Percentiles rank a stretch among this genome's conserved stretches.
Evolutionary conservation across 2,113 vertebrate genomes (phyloP).

Genomic region (Prinia subflava): DNA sequence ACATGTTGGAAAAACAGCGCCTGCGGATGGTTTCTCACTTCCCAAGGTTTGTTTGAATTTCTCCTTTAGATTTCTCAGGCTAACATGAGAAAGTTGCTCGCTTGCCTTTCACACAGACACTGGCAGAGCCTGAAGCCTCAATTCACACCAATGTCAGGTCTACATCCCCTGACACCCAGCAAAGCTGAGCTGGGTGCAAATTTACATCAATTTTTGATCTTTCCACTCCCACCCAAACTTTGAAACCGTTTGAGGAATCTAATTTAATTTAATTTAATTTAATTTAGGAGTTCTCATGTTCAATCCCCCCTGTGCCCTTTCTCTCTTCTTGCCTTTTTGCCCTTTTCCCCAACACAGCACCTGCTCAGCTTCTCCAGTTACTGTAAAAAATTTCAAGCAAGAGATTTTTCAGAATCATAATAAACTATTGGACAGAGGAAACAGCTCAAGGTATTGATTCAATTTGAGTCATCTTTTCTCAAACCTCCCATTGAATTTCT

Average conservation of each 20-base stretch:
- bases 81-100: no score
- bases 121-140: no score
- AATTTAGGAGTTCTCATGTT: neutral
- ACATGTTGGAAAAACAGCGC: no score
- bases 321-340: neutral
- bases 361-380: neutral
- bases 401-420: neutral
- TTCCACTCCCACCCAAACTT: neutral
- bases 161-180: fast-evolving
- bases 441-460: neutral
- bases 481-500: neutral
- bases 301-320: neutral
- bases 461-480: neutral
- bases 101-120: no score
- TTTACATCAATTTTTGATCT: neutral
- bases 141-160: no score
- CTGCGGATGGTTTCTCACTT: no score
- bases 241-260: neutral
- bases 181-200: neutral
- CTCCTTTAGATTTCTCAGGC: no score
- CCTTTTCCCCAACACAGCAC: neutral
- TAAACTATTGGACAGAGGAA: neutral
- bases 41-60: no score
- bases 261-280: neutral
- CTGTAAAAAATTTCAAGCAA: neutral